These are phyloP conservation scores for Camptogramma bilineatum DNA, from an alignment of 2,888 invertebrate species.

Conservation along the genomic window DNA sequence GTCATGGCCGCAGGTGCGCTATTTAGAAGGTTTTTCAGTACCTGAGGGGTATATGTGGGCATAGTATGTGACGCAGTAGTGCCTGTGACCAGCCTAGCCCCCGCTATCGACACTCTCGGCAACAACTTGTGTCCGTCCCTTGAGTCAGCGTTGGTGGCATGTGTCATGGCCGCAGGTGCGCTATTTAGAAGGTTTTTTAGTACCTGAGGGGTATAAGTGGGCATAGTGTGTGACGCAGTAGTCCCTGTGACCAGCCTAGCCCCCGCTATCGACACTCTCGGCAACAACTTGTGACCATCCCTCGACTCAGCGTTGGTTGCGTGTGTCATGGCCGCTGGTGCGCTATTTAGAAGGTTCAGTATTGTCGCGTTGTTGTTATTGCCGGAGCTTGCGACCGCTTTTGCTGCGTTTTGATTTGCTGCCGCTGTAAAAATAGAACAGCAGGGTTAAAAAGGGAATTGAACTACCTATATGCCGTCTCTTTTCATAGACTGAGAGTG, in stretches of 20 bases:
- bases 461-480: too few relatives aligned
- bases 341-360: conserved; percentile 91
- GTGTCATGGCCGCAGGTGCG: too few relatives aligned
- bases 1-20: background rate
- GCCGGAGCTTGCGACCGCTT: conserved; percentile 78
- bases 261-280: conserved; percentile 85
- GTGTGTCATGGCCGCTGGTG: conserved; percentile 90
- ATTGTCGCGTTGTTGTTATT: conserved; percentile 89
- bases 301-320: conserved; percentile 58
- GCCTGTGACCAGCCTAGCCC: conserved; percentile 72
- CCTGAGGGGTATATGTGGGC: conserved; percentile 77
- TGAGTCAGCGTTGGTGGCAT: too few relatives aligned
- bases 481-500: too few relatives aligned
- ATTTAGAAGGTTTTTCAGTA: too few relatives aligned
- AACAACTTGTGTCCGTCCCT: conserved; percentile 74
- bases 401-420: conserved; percentile 78
- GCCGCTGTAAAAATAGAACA: conserved; percentile 52
- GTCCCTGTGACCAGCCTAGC: conserved; percentile 72
- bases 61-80: conserved; percentile 69
- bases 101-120: conserved; percentile 84
- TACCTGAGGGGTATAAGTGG: conserved; percentile 70
- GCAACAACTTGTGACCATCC: conserved; percentile 73
- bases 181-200: too few relatives aligned
- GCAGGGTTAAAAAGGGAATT: too few relatives aligned
- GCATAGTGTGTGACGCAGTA: conserved; percentile 68